Percentiles rank a stretch among this genome's conserved stretches.
Conservation (phyloP, 2,888 invertebrate genomes). For the Orchesellides sinensis region DNA sequence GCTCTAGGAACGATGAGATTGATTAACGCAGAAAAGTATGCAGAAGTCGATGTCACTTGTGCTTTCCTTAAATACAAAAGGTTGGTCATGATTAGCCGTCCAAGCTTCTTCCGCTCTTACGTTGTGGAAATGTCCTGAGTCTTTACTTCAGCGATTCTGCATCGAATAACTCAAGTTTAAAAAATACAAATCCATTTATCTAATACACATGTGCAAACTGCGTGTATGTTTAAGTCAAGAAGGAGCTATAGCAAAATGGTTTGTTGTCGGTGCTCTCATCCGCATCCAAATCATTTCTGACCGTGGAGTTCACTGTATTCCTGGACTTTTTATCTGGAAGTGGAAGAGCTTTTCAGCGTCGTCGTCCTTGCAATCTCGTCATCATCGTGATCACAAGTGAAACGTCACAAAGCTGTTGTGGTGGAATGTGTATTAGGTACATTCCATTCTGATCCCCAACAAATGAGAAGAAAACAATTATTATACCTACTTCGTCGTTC, state of each 20-base stretch:
- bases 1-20: background rate
- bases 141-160: too few relatives aligned
- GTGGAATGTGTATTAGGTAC: too few relatives aligned
- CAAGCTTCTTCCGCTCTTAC: background rate
- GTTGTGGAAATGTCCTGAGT: background rate
- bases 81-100: conserved; percentile 54
- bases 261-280: background rate
- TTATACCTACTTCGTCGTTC: too few relatives aligned
- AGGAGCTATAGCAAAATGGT: background rate
- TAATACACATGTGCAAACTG: too few relatives aligned
- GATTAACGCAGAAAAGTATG: conserved; percentile 22
- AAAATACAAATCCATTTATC: too few relatives aligned
- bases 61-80: conserved; percentile 40
- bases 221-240: background rate
- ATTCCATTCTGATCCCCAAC: too few relatives aligned
- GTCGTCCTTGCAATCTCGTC: background rate
- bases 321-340: conserved; percentile 23
- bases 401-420: too few relatives aligned
- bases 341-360: background rate
- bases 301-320: conserved; percentile 3
- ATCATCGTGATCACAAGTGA: too few relatives aligned
- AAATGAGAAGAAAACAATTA: too few relatives aligned
- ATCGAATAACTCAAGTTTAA: too few relatives aligned
- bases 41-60: conserved; percentile 46
- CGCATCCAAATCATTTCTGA: conserved; percentile 6